Percentiles rank a stretch among this genome's conserved stretches.
phyloP scores from a whole-genome alignment of 2,113 vertebrate genomes.

The Eira barbara region DNA sequence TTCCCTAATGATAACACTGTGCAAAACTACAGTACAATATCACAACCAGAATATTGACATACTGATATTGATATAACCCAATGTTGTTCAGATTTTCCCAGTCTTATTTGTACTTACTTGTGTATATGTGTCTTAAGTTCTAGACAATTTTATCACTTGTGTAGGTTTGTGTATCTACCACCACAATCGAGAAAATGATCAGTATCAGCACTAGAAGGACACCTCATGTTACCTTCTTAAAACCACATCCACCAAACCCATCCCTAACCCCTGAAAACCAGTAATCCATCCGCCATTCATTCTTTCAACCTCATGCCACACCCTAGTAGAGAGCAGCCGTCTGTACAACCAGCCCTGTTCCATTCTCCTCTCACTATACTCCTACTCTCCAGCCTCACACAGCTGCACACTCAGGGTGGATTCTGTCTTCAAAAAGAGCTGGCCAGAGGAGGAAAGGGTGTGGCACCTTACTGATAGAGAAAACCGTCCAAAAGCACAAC shows the following conservation, averaged over 20 bases:
- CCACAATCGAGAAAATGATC: neutral
- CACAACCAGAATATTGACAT: neutral
- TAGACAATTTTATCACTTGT: neutral
- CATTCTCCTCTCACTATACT: neutral
- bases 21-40: neutral
- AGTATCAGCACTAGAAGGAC: neutral
- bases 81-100: neutral
- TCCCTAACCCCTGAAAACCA: neutral
- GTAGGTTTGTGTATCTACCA: neutral
- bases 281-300: neutral
- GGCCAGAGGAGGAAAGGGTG: neutral
- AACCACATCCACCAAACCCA: neutral
- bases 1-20: neutral
- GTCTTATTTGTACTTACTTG: neutral
- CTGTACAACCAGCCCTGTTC: neutral
- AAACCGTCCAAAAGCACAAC: neutral
- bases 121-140: neutral
- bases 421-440: neutral
- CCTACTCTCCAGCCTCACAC: neutral
- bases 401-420: neutral
- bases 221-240: neutral
- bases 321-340: neutral
- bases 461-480: neutral
- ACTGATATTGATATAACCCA: neutral
- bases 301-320: neutral